phyloP scores from a whole-genome alignment of 2,797 vertebrate species.

The Smutsia temminckii region DNA sequence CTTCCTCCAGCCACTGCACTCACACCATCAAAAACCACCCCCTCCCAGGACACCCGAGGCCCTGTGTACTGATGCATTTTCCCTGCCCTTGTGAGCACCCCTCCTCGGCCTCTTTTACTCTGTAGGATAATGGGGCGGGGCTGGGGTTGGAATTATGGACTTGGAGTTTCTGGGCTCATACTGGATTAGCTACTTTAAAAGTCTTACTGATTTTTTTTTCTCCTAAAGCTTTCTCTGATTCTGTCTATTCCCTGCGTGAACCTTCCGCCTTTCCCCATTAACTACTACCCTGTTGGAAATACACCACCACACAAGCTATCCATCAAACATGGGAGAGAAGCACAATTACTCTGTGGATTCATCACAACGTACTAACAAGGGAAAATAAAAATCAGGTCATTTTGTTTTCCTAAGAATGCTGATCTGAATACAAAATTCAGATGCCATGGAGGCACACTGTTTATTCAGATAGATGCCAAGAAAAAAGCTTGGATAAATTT shows the following conservation, averaged over 20 bases:
- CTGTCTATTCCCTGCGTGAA: not conserved
- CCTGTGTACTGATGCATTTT: rapidly evolving
- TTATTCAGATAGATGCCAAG: not conserved
- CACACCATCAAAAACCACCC: not conserved
- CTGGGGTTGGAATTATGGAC: not conserved
- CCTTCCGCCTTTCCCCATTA: not conserved
- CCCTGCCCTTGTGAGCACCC: not conserved
- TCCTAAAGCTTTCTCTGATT: not conserved
- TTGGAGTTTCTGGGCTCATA: not conserved
- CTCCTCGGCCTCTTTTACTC: not conserved
- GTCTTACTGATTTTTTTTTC: not conserved
- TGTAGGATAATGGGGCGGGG: rapidly evolving
- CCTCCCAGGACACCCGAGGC: rapidly evolving
- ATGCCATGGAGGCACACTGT: not conserved
- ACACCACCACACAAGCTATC: not conserved
- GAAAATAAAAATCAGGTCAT: constrained; percentile 56
- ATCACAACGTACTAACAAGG: not conserved
- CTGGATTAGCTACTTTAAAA: not conserved
- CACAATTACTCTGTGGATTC: not conserved
- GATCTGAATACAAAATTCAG: constrained; percentile 47
- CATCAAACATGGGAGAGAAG: not conserved
- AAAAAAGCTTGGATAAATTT: not conserved
- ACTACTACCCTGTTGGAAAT: not conserved
- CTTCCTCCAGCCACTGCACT: not conserved
- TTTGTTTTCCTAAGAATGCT: constrained; percentile 13